A percentile compares a stretch with the other conserved stretches of the same genome.
Evolutionary conservation across 2,888 invertebrate species (phyloP).

Genomic region (Mayetiola destructor): DNA sequence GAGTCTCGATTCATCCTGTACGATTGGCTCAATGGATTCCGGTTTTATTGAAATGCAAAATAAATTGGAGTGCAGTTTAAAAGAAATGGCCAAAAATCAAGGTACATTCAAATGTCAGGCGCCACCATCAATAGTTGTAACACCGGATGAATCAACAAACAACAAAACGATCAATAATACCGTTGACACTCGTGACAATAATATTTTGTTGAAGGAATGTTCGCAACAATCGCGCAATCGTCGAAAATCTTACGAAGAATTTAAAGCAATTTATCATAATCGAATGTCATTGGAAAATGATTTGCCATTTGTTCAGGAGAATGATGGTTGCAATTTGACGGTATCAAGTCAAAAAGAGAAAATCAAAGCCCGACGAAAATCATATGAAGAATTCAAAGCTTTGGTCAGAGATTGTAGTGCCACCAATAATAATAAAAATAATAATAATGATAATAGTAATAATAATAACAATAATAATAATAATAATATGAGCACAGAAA

Average conservation of each 20-base stretch:
- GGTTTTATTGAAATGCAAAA: conserved; percentile 36
- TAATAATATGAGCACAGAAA: neutral
- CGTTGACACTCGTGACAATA: neutral
- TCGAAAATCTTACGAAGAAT: conserved; percentile 36
- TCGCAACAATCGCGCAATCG: conserved; percentile 34
- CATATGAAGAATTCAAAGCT: conserved; percentile 35
- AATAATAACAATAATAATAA: conserved; percentile 1
- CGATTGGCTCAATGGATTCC: conserved; percentile 35
- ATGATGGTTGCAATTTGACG: neutral
- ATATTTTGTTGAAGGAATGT: conserved; percentile 29
- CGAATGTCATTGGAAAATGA: neutral
- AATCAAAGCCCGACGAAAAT: conserved; percentile 33
- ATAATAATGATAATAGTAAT: no score
- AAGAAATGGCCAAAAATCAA: neutral
- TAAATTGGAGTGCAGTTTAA: conserved; percentile 15
- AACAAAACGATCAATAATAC: neutral
- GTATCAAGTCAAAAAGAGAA: conserved; percentile 26
- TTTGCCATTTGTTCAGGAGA: conserved; percentile 10
- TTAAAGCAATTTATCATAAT: conserved; percentile 31
- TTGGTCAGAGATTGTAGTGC: conserved; percentile 30
- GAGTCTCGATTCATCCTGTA: conserved; percentile 35
- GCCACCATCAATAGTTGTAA: conserved; percentile 14
- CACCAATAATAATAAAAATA: conserved; percentile 13
- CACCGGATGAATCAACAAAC: neutral
- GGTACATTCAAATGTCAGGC: neutral